Percentiles rank a stretch among this genome's conserved stretches.
Evolutionary conservation across 2,113 vertebrate genomes (phyloP).

Genomic region (Colistium nudipinnis): DNA sequence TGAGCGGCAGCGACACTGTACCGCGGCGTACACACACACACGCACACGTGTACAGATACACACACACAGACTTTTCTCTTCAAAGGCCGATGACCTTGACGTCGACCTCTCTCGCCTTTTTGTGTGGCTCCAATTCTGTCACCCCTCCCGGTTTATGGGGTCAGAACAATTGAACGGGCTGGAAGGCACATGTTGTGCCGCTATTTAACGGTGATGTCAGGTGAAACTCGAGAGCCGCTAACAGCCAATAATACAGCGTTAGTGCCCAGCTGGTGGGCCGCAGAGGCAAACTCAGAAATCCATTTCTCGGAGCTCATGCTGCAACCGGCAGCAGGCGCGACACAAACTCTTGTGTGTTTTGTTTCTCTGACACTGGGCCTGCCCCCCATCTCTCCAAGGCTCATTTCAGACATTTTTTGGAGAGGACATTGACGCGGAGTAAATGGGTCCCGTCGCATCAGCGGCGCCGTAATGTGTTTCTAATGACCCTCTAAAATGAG

Average conservation of each 20-base stretch:
- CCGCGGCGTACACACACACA: neutral
- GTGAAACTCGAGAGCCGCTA: constrained; percentile 52
- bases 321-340: constrained; percentile 19
- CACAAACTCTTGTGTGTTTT: constrained; percentile 29
- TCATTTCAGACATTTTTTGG: constrained; percentile 54
- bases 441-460: constrained; percentile 73
- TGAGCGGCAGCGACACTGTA: constrained; percentile 6
- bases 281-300: constrained; percentile 57
- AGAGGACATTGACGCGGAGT: constrained; percentile 63
- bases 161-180: constrained; percentile 55
- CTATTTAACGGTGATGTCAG: constrained; percentile 64
- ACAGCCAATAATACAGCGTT: constrained; percentile 55
- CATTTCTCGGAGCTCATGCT: constrained; percentile 39
- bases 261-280: constrained; percentile 57
- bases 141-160: constrained; percentile 27
- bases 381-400: constrained; percentile 33
- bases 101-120: constrained; percentile 28
- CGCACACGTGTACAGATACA: neutral
- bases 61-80: neutral
- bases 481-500: constrained; percentile 75
- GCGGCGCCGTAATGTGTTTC: constrained; percentile 75
- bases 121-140: constrained; percentile 21
- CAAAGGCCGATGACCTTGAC: constrained; percentile 38
- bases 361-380: constrained; percentile 8
- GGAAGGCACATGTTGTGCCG: constrained; percentile 52